Evolutionary conservation across 2,888 invertebrate species (phyloP).

Genomic region (Meliscaeva auricollis): DNA sequence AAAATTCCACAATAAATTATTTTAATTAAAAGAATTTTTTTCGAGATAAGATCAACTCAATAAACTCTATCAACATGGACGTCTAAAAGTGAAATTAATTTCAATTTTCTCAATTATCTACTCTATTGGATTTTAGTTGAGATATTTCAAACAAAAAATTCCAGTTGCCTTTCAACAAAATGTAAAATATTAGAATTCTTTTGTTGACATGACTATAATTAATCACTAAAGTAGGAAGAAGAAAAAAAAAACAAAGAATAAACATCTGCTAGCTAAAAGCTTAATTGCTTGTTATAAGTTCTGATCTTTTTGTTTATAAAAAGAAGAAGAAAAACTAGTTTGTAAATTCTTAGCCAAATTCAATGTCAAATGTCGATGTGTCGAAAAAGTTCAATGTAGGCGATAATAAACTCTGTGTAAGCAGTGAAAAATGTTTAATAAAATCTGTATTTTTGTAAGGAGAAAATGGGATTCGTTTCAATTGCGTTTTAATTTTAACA

Average conservation of each 20-base stretch:
- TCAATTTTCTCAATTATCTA: neutral
- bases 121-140: neutral
- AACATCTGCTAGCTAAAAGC: constrained; percentile 12
- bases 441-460: neutral
- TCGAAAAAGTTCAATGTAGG: constrained; percentile 4
- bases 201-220: constrained; percentile 7
- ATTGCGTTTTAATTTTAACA: neutral
- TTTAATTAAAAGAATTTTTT: constrained; percentile 17
- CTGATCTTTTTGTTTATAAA: constrained; percentile 13
- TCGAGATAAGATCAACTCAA: constrained; percentile 18
- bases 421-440: neutral
- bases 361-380: constrained; percentile 18
- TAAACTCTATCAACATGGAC: constrained; percentile 17
- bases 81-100: constrained; percentile 5
- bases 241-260: neutral
- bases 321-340: constrained; percentile 17
- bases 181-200: neutral
- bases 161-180: neutral
- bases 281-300: too few species aligned
- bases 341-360: neutral
- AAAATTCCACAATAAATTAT: neutral
- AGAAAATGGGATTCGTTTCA: neutral
- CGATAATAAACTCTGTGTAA: neutral
- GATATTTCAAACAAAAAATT: neutral
- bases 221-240: constrained; percentile 4